phyloP scores from a whole-genome alignment of 2,888 invertebrate species.

The Scaptomyza tumidula region DNA sequence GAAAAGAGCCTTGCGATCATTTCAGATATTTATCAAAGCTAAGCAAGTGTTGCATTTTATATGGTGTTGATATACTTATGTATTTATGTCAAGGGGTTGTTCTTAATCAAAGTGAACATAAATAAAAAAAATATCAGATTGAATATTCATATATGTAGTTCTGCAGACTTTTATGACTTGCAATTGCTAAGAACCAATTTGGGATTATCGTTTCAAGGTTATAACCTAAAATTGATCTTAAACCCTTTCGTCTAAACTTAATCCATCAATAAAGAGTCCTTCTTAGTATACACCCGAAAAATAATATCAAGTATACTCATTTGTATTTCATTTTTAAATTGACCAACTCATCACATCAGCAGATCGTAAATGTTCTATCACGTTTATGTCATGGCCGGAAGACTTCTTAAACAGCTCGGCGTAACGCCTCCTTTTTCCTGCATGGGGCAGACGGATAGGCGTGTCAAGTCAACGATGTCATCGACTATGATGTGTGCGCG shows the following conservation, averaged over 20 bases:
- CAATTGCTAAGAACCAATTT: too few relatives aligned
- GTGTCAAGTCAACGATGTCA: conserved; percentile 50
- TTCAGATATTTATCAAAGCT: conserved; percentile 12
- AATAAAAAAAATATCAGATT: background rate
- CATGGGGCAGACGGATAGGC: conserved; percentile 4
- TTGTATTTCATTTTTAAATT: conserved; percentile 12
- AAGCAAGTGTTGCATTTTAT: conserved; percentile 16
- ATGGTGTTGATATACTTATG: conserved; percentile 1
- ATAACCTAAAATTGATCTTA: too few relatives aligned
- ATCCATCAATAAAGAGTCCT: background rate
- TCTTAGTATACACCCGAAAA: background rate
- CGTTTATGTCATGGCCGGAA: conserved; percentile 25
- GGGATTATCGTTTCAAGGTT: too few relatives aligned
- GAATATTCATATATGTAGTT: too few relatives aligned
- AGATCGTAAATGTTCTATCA: conserved; percentile 41
- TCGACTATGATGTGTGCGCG: conserved; percentile 32
- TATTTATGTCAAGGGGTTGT: conserved; percentile 20
- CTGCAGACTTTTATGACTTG: too few relatives aligned
- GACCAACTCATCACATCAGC: conserved; percentile 25
- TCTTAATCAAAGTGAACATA: conserved; percentile 13
- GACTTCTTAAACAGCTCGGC: conserved; percentile 12
- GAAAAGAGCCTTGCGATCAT: conserved; percentile 17
- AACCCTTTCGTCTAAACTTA: background rate
- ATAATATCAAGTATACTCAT: background rate
- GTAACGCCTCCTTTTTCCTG: background rate